A percentile compares a stretch with the other conserved stretches of the same genome.
Evolutionary conservation across 2,888 invertebrate genomes (phyloP).

Genomic region (Lithodes maja): DNA sequence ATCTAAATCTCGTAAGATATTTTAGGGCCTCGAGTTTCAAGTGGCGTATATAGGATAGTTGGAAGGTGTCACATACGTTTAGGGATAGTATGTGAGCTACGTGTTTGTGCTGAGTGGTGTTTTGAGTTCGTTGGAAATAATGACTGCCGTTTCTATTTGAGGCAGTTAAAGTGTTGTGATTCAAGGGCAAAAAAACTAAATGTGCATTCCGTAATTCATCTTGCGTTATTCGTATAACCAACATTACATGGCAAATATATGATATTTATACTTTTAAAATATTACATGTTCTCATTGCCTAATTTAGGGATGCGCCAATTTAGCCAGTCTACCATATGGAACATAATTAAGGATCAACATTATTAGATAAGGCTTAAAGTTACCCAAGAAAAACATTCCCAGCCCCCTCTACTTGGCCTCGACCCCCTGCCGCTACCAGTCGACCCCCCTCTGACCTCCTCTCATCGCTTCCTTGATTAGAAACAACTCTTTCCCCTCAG

Average conservation of each 20-base stretch:
- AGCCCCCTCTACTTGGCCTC: neutral
- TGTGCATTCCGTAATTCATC: too few species aligned
- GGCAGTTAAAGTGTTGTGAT: too few species aligned
- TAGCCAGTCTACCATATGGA: too few species aligned
- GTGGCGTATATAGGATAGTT: neutral
- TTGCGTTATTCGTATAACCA: too few species aligned
- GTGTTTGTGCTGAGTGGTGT: neutral
- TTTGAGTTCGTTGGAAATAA: neutral
- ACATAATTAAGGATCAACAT: too few species aligned
- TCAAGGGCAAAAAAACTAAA: too few species aligned
- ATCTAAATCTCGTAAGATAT: conserved; percentile 3
- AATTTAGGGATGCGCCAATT: too few species aligned
- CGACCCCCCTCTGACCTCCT: neutral
- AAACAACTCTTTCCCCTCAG: conserved; percentile 22
- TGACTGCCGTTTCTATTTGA: too few species aligned
- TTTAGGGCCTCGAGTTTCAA: conserved; percentile 10
- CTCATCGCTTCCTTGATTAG: conserved; percentile 37
- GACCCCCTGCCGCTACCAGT: conserved; percentile 17
- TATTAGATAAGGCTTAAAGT: too few species aligned
- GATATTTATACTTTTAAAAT: too few species aligned
- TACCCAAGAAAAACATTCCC: neutral
- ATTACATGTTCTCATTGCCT: too few species aligned
- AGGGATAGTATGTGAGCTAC: conserved; percentile 6
- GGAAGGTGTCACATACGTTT: neutral
- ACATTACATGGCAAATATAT: too few species aligned